Evolutionary conservation across 2,113 vertebrate species (phyloP), one percentile per base, ranked within the genome.

Genomic region (Phylloscopus whistleri): DNA sequence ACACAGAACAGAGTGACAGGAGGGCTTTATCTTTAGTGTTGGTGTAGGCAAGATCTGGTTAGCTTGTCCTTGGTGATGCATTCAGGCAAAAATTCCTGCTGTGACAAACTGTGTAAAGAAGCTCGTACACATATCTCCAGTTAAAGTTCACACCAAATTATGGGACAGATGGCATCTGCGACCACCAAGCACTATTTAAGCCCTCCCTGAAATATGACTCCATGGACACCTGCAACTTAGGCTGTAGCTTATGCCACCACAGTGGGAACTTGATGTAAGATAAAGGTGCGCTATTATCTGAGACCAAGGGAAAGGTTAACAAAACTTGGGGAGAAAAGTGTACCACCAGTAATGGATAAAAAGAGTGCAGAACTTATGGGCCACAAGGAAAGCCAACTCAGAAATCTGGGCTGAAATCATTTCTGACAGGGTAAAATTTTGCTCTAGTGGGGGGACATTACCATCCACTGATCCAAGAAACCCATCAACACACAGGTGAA

Each of bases 91-190:
- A 59, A 59, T 23, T 59, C 33, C 17, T 6, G 4, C 22, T 59
- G 18, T 67, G 27, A 37, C 33, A 74, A 89, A 33, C 10, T 23
- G 22, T 21, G 11, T 37, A 39, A 59, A 44, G 22, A 74, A 44
- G 19, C 6, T 60, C 0, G 0, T 24, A 44, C 6, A 33, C 7
- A 3, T 59, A 44, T 37, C 37, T 51, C 33, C 19, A 23, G 31
- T 23, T 10, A 66, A 81, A 66, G 33, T 37, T 33, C 6, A 37
- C 16, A 15, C 37, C 15, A 66, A 44, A 23, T 52, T 52, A 67
- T 17, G 33, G 21, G 16, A 37, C 33, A 66, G 51, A 43, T 73
- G 44, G 5, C 44, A 66, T 37, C 22, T 81, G 19, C 2, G 3
- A 37, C 44, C 10, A 37, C 12, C 18, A 67, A n/a, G 20, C 10